These are phyloP conservation scores for Micromussa lordhowensis DNA, from an alignment of 92 coral and sea anemone genomes.

Conservation along the genomic window DNA sequence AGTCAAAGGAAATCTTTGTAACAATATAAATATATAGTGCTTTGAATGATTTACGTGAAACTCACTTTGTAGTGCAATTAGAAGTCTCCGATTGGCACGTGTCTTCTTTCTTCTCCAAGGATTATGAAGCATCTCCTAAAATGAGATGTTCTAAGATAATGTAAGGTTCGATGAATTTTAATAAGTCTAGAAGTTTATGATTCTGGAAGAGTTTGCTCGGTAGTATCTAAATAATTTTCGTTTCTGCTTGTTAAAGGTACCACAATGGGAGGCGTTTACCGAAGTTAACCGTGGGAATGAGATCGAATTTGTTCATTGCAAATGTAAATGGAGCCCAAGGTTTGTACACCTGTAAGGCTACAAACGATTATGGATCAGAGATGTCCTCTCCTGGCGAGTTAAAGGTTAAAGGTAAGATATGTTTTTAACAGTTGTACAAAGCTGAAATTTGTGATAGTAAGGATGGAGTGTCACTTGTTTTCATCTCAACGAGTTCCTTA, in stretches of 20 bases:
- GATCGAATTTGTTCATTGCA: background rate
- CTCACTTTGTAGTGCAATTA: no score
- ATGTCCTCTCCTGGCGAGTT: conserved; percentile 17
- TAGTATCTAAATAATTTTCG: background rate
- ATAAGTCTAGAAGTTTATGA: background rate
- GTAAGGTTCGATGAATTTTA: background rate
- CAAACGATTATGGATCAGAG: conserved; percentile 26
- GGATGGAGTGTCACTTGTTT: no score
- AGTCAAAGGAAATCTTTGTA: no score
- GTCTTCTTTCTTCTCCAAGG: no score
- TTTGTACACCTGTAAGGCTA: conserved; percentile 9
- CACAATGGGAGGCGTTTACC: background rate
- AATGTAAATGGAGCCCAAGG: conserved; percentile 18
- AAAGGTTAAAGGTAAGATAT: background rate
- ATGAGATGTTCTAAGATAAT: no score
- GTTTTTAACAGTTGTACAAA: background rate
- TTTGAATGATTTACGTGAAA: no score
- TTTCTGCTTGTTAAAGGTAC: background rate
- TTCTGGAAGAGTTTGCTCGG: background rate
- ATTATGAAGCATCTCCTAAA: no score
- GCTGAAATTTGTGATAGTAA: no score
- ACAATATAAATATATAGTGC: no score
- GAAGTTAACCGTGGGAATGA: background rate
- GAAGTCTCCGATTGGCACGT: no score
- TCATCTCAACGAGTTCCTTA: no score